Conservation (phyloP, 2,797 vertebrate species). For the Perodicticus potto region DNA sequence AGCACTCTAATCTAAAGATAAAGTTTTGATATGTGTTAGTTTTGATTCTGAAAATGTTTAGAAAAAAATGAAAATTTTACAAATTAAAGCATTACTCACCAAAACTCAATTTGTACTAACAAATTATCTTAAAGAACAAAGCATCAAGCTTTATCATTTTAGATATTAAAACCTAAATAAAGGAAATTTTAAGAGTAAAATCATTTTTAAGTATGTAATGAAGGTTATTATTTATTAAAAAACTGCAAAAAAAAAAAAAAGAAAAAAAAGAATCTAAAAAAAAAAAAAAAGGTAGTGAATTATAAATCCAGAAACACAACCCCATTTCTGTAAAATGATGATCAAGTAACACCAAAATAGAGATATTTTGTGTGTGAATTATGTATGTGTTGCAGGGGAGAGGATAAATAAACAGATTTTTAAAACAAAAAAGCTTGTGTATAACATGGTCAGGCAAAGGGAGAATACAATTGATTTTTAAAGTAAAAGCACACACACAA, state of each 20-base stretch:
- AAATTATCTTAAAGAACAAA: slow-evolving; percentile 21
- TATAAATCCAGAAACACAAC: neutral
- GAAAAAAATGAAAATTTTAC: slow-evolving; percentile 1
- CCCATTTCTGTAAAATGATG: neutral
- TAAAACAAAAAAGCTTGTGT: neutral
- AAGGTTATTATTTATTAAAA: neutral
- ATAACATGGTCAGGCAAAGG: neutral
- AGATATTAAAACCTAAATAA: neutral
- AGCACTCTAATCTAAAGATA: slow-evolving; percentile 94
- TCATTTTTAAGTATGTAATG: neutral
- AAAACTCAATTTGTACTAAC: neutral
- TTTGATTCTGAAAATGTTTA: slow-evolving; percentile 38
- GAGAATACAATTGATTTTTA: neutral
- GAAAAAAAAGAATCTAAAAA: too few species aligned
- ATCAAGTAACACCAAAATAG: neutral
- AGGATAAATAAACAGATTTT: neutral
- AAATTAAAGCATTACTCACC: neutral
- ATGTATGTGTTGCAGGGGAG: neutral
- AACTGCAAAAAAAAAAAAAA: too few species aligned
- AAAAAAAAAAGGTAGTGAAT: too few species aligned
- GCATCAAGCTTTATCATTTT: neutral
- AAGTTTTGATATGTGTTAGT: neutral
- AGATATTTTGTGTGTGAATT: neutral
- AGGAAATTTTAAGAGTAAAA: neutral
- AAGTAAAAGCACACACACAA: neutral